Base-by-base conservation (phyloP, 1,140 invertebrate genomes). In the Eciton burchellii region DNA sequence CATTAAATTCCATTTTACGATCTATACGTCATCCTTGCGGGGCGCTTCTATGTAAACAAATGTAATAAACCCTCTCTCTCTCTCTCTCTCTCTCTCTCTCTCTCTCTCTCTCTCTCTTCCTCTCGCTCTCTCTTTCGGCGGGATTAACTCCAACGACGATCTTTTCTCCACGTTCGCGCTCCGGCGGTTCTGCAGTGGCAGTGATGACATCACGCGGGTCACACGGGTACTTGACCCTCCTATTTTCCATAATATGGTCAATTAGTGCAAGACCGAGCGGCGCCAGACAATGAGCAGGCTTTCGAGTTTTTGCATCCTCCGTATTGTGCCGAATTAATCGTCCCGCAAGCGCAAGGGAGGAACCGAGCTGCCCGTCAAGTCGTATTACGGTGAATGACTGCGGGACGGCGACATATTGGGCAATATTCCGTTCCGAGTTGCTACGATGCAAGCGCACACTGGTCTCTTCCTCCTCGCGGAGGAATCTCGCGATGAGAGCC, bases 191-290 rank as follows among this genome's bases (percentile, higher is more conserved):
- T 79, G 79, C 79, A 84, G 87, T 56, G n/a, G 35, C 62, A 59
- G 66, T 83, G 89, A 86, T 90, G 89, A 90, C 89, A 90, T 90
- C 89, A 90, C 68, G n/a, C n/a, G 74, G 87, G 81, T 86, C 85
- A 35, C 21, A 59, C 62, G 72, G n/a, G 29, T 89, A 90, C 81
- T 90, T 90, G 85, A 90, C 87, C 88, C 82, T 81, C 65, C 87
- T 87, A 85, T 85, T 89, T 89, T 90, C 85, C 89, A 90, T 90
- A 90, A 89, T 90, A 85, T 86, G 87, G 87, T 87, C 89, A 90
- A 90, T 90, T 90, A 89, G 86, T 45, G 62, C 83, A 79, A 68
- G 82, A 85, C 82, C 65, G 63, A 79, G 56, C 74, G 71, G 56
- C 66, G 84, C 45, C 83, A 77, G 71, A 56, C 71, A 63, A 29